A percentile compares a stretch with the other conserved stretches of the same genome.
phyloP scores from a whole-genome alignment of 2,888 invertebrate species.

The Caenorhabditis sp. region DNA sequence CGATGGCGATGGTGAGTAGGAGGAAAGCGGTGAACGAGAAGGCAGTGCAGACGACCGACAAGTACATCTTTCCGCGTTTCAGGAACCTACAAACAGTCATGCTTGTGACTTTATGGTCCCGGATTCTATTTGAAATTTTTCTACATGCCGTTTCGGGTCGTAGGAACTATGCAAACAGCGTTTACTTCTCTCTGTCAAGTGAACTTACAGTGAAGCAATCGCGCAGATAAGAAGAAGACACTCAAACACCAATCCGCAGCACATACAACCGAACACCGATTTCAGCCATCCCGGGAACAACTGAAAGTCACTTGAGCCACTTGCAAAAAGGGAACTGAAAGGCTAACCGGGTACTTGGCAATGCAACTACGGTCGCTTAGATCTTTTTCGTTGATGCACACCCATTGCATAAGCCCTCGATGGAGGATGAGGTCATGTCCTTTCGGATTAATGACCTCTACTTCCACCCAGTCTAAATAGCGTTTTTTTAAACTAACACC shows the following conservation, averaged over 20 bases:
- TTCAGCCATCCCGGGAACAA: conserved; percentile 50
- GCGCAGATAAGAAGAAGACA: conserved; percentile 23
- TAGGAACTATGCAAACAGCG: background rate
- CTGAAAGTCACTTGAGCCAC: conserved; percentile 21
- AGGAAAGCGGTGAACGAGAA: conserved; percentile 34
- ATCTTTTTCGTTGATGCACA: conserved; percentile 43
- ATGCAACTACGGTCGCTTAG: conserved; percentile 29
- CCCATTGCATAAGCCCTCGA: conserved; percentile 52
- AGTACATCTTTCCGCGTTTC: conserved; percentile 31
- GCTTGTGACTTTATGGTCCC: too few relatives aligned
- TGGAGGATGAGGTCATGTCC: conserved; percentile 37
- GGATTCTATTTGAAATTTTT: conserved; percentile 3
- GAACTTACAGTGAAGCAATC: conserved; percentile 29
- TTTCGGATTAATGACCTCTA: conserved; percentile 29
- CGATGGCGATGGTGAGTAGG: conserved; percentile 40
- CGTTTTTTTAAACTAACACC: background rate
- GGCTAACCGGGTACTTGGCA: conserved; percentile 38
- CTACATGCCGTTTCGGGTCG: too few relatives aligned
- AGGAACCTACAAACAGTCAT: conserved; percentile 8
- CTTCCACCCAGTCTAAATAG: conserved; percentile 43
- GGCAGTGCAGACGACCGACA: conserved; percentile 32
- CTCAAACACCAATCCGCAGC: conserved; percentile 32
- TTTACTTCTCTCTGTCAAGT: background rate
- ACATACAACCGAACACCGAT: conserved; percentile 53
- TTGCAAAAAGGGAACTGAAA: background rate